phyloP scores from a whole-genome alignment of 2,888 invertebrate species.

The Melipona beecheii region DNA sequence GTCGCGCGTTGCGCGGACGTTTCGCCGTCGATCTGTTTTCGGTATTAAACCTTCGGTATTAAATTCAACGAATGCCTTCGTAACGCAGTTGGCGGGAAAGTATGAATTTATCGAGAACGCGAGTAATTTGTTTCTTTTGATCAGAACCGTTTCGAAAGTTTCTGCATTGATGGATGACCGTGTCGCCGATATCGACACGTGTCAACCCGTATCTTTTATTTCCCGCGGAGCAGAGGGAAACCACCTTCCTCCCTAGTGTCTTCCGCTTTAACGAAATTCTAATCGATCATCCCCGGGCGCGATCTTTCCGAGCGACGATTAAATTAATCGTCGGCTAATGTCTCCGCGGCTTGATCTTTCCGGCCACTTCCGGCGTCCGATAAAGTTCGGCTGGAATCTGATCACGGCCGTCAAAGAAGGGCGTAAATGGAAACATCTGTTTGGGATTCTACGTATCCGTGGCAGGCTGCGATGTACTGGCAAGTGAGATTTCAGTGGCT shows the following conservation, averaged over 20 bases:
- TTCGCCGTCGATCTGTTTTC: slow-evolving; percentile 17
- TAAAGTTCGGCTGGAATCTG: background rate
- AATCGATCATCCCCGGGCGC: slow-evolving; percentile 36
- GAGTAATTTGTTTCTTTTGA: slow-evolving; percentile 33
- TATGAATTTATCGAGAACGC: slow-evolving; percentile 30
- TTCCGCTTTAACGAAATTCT: background rate
- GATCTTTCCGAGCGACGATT: background rate
- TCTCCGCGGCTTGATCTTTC: background rate
- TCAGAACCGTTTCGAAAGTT: slow-evolving; percentile 5
- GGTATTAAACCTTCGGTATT: slow-evolving; percentile 25
- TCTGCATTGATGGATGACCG: slow-evolving; percentile 40
- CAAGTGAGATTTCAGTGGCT: slow-evolving; percentile 74
- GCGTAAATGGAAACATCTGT: slow-evolving; percentile 80
- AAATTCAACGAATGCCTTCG: slow-evolving; percentile 15
- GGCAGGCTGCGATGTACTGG: slow-evolving; percentile 62
- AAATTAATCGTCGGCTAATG: slow-evolving; percentile 11
- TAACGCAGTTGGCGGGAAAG: background rate
- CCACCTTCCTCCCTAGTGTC: background rate
- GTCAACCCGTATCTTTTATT: slow-evolving; percentile 31
- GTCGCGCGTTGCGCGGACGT: background rate
- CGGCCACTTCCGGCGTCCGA: background rate
- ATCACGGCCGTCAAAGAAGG: slow-evolving; percentile 34
- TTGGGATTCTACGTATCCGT: slow-evolving; percentile 76
- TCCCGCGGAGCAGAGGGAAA: background rate
- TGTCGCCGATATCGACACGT: slow-evolving; percentile 35